Evolutionary conservation across 2,797 vertebrate species (phyloP).

Genomic region (Decapterus maruadsi): DNA sequence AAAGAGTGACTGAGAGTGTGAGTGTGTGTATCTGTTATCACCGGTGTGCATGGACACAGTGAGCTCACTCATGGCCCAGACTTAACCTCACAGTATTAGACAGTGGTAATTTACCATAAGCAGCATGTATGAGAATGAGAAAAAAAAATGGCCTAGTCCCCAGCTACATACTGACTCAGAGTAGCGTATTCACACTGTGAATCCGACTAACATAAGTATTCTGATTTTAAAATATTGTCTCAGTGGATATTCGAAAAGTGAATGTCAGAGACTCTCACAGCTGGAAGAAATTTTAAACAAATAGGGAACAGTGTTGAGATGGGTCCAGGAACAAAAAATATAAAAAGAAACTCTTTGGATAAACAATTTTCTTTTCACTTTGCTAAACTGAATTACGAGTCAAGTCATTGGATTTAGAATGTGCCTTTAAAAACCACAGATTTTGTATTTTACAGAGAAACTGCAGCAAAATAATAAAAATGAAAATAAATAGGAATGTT

Average conservation of each 20-base stretch:
- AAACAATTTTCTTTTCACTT: background rate
- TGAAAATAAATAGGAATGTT: background rate
- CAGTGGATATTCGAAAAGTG: background rate
- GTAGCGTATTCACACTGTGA: background rate
- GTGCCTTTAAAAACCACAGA: background rate
- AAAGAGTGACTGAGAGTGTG: conserved; percentile 62
- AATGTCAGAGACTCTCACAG: conserved; percentile 3
- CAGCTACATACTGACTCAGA: background rate
- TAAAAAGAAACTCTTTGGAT: background rate
- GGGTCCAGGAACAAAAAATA: conserved; percentile 9
- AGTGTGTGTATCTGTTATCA: conserved; percentile 39
- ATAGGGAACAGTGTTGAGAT: background rate
- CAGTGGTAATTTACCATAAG: conserved; percentile 29
- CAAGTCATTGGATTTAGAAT: background rate
- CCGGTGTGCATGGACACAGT: conserved; percentile 27
- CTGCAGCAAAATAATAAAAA: background rate
- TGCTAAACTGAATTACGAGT: background rate
- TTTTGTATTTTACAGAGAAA: background rate
- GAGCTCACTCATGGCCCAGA: conserved; percentile 56
- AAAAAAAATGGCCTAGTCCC: background rate
- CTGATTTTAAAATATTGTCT: background rate
- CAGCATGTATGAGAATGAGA: conserved; percentile 4
- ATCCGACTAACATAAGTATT: background rate
- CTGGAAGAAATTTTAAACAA: conserved; percentile 17
- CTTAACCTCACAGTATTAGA: conserved; percentile 46